A percentile compares a stretch with the other conserved stretches of the same genome.
phyloP scores from a whole-genome alignment of 2,888 invertebrate species.

The Drosophila tanythrix region DNA sequence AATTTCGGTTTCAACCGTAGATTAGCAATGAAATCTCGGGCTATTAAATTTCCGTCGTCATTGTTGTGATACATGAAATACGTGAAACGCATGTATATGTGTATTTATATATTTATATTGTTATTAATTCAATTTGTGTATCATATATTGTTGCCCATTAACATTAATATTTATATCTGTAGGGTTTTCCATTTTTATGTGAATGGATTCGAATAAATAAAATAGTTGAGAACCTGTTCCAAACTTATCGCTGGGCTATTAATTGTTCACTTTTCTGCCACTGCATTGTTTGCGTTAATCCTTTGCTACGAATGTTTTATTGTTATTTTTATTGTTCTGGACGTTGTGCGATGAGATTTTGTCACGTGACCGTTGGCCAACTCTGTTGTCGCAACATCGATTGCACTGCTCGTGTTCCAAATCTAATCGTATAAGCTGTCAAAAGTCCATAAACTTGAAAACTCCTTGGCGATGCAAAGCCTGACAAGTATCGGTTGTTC shows the following conservation, averaged over 20 bases:
- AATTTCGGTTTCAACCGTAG: not conserved
- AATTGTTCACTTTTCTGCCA: not conserved
- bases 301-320: not conserved
- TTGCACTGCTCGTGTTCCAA: conserved; percentile 7
- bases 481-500: conserved; percentile 4
- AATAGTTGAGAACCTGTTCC: not conserved
- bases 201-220: not conserved
- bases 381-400: conserved; percentile 31
- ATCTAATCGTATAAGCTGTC: conserved; percentile 49
- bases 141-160: not conserved
- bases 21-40: conserved; percentile 1
- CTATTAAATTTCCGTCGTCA: no score
- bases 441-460: conserved; percentile 59
- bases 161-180: not conserved
- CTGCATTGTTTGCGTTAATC: not conserved
- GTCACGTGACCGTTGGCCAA: conserved; percentile 31
- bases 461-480: conserved; percentile 20
- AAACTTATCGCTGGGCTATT: not conserved
- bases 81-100: not conserved
- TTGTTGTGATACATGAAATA: not conserved
- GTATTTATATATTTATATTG: not conserved
- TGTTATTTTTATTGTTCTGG: conserved; percentile 3
- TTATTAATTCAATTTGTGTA: not conserved
- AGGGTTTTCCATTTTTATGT: not conserved
- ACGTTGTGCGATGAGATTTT: conserved; percentile 1